Conservation (phyloP, 2,888 invertebrate genomes). For the Toxonevra muliebris region DNA sequence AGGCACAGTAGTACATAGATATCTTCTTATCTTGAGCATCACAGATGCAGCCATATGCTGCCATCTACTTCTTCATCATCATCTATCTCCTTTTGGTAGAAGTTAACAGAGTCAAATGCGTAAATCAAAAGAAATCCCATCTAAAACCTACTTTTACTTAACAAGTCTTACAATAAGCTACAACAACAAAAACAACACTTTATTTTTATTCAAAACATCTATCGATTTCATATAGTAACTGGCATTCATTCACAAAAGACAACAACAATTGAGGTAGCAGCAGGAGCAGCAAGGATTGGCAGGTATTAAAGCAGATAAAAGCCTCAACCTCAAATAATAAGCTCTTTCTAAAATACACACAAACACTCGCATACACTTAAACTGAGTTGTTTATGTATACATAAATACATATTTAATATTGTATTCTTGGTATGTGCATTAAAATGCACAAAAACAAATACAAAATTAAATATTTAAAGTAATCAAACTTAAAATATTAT, state of each 20-base stretch:
- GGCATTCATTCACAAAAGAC: neutral
- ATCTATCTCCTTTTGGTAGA: no score
- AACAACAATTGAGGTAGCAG: no score
- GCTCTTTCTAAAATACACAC: neutral
- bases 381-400: no score
- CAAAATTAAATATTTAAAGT: neutral
- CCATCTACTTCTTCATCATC: neutral
- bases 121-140: slow-evolving; percentile 34
- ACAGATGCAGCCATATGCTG: neutral
- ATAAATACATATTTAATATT: no score
- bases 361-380: neutral
- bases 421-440: no score
- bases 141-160: slow-evolving; percentile 31
- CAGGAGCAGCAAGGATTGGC: slow-evolving; percentile 31
- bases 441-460: slow-evolving; percentile 6
- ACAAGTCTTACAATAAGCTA: slow-evolving; percentile 20
- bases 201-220: no score
- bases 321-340: neutral
- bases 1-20: neutral
- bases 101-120: slow-evolving; percentile 25
- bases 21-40: neutral
- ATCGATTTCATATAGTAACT: slow-evolving; percentile 3
- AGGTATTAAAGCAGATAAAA: slow-evolving; percentile 39
- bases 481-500: slow-evolving; percentile 10
- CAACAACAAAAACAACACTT: neutral